phyloP scores from a whole-genome alignment of 2,888 invertebrate species.

The Drosophila setosimentum region DNA sequence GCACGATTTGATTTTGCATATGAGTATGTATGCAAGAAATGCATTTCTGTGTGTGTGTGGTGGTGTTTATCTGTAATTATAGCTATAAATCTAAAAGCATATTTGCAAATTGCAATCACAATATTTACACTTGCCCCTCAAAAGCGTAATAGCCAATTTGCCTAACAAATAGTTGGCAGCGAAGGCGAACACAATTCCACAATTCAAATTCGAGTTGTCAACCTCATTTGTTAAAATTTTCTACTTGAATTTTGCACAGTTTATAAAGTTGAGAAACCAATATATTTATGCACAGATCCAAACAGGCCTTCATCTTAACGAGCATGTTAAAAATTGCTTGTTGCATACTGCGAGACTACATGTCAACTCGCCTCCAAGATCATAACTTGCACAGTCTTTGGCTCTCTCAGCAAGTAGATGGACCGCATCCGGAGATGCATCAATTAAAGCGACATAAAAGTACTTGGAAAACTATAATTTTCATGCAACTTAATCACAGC shows the following conservation, averaged over 20 bases:
- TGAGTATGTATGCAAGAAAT: slow-evolving; percentile 32
- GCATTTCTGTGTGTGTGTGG: background rate
- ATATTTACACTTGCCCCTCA: slow-evolving; percentile 74
- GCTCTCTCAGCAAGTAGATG: slow-evolving; percentile 17
- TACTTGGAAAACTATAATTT: slow-evolving; percentile 76
- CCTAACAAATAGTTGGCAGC: slow-evolving; percentile 20
- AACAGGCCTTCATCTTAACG: slow-evolving; percentile 52
- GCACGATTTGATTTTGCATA: slow-evolving; percentile 56
- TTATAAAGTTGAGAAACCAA: background rate
- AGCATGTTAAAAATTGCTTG: slow-evolving; percentile 59
- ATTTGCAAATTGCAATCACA: slow-evolving; percentile 76
- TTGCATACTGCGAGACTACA: slow-evolving; percentile 53
- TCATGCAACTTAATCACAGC: slow-evolving; percentile 73
- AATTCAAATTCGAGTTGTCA: slow-evolving; percentile 2
- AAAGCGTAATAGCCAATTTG: slow-evolving; percentile 48
- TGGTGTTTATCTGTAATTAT: slow-evolving; percentile 65
- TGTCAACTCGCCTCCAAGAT: slow-evolving; percentile 52
- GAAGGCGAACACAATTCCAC: slow-evolving; percentile 45
- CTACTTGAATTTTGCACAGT: background rate
- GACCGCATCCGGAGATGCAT: slow-evolving; percentile 70
- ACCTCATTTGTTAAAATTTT: background rate
- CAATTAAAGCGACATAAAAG: slow-evolving; percentile 77
- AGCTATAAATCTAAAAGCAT: slow-evolving; percentile 74
- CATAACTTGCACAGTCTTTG: slow-evolving; percentile 39
- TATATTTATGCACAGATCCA: slow-evolving; percentile 10